Evolutionary conservation across 2,888 invertebrate genomes (phyloP), one percentile per base, ranked within the genome.

Genomic region (Chromoteleia sp.): DNA sequence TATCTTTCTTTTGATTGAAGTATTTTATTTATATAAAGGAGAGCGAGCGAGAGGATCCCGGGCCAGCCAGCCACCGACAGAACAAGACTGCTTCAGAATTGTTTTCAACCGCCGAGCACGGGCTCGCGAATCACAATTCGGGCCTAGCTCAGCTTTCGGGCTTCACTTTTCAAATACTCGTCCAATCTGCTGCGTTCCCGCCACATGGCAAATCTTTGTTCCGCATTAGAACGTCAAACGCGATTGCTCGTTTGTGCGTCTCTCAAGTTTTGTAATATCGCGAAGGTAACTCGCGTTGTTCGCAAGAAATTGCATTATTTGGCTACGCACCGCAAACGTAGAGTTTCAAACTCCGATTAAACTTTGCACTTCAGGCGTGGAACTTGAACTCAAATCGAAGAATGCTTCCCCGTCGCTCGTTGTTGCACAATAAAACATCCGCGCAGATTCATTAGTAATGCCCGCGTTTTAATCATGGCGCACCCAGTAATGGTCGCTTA

Each of bases 111-210:
- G 10, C 17, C n/a, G n/a, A 54, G 29, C 33, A 17, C 15, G 17
- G n/a, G 15, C 14, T 29, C 36, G 7, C 19, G n/a, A 25, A 25
- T 25, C 25, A 6, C 25, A 25, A 17, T 29, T 61, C 15, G n/a
- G n/a, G 29, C 17, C 36, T 14, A 30, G 52, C 17, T 45, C 17
- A 30, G 52, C 19, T 19, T 56, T 15, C 39, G 12, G 12, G 48
- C 29, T 48, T 50, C 17, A 71, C 50, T 50, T 61, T 52, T 14
- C 41, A 30, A 71, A 71, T 71, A 71, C 73, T 73, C 73, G 58
- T 68, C 50, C 50, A 39, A 50, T 17, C 54, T 29, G 14, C 43
- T 39, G 30, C 21, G 21, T 45, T 73, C 0, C 61, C 61, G 43
- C 43, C 73, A 73, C 71, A 59, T 71, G 71, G 59, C 52, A 36